Evolutionary conservation across 2,113 vertebrate genomes (phyloP).

Genomic region (Sterrhoptilus dennistouni): DNA sequence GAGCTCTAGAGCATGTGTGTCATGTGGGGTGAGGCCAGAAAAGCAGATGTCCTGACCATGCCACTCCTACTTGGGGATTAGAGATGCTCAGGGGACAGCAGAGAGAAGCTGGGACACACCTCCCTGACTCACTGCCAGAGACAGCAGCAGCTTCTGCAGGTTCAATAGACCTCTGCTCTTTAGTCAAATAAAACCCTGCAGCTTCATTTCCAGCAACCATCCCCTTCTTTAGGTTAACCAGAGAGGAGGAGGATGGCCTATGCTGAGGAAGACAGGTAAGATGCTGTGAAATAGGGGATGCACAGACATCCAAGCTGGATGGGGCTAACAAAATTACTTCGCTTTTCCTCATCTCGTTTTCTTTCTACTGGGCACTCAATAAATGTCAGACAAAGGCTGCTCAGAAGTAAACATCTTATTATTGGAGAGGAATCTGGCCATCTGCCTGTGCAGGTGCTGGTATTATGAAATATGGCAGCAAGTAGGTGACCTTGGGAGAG

Average conservation of each 20-base stretch:
- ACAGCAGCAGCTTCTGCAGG: background rate
- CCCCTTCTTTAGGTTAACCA: conserved; percentile 8
- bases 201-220: conserved; percentile 2
- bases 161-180: background rate
- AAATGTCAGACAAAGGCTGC: conserved; percentile 49
- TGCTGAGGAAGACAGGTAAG: conserved; percentile 65
- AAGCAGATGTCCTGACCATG: conserved; percentile 10
- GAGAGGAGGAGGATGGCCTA: conserved; percentile 51
- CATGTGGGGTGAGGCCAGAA: conserved; percentile 2
- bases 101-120: background rate
- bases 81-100: background rate
- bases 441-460: conserved; percentile 50
- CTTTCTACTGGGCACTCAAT: conserved; percentile 42
- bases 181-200: background rate
- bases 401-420: conserved; percentile 43
- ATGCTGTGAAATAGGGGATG: background rate
- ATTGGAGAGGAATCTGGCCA: conserved; percentile 21
- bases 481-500: conserved; percentile 55
- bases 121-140: background rate
- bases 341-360: conserved; percentile 12
- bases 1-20: conserved; percentile 8
- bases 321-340: background rate
- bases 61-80: conserved; percentile 35
- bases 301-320: background rate
- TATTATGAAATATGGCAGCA: conserved; percentile 20